Base-by-base conservation (phyloP, 2,888 invertebrate species). In the Dicyrtomina minuta region DNA sequence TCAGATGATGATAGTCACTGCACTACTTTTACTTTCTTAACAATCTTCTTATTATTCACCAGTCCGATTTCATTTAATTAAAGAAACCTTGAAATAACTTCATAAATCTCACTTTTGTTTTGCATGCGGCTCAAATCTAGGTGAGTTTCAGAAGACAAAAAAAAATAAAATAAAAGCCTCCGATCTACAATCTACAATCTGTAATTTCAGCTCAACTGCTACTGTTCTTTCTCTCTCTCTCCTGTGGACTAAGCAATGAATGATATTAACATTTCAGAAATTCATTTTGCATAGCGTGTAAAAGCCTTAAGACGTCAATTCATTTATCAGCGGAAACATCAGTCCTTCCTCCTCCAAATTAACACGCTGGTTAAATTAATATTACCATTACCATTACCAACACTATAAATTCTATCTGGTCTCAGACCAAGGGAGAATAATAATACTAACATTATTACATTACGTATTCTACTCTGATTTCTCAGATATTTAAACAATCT, bases 61-160 rank as follows among this genome's bases (percentile, higher is more conserved):
- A 46, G n/a, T 17, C n/a, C 3, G 20, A 17, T 46, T 46, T 22
- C 17, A 27, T 56, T 56, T 27, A 56, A 56, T 56, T 56, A 56
- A 56, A 27, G 56, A 26, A 56, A n/a, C 56, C 56, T 56, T 56
- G 56, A 56, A 27, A 56, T 27, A 27, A 27, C 56, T 56, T 56
- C 56, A 56, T 56, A 56, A 56, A 13, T 56, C 56, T 27, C 56
- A 56, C 24, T 56, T 27, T 26, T 27, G n/a, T n/a, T n/a, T n/a
- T n/a, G n/a, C n/a, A n/a, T 56, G 15, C 6, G 56, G 46, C 10
- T 43, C 43, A 43, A 43, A 46, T 46, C 46, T 33, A 8, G 3
- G 33, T 3, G 33, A 33, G 33, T 8, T 33, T 33, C 8, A 33
- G 33, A 33, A 33, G 8, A 33, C 3, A 33, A 33, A 33, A 33